phyloP scores from a whole-genome alignment of 2,888 invertebrate genomes.

The Pandemis cinnamomeana region DNA sequence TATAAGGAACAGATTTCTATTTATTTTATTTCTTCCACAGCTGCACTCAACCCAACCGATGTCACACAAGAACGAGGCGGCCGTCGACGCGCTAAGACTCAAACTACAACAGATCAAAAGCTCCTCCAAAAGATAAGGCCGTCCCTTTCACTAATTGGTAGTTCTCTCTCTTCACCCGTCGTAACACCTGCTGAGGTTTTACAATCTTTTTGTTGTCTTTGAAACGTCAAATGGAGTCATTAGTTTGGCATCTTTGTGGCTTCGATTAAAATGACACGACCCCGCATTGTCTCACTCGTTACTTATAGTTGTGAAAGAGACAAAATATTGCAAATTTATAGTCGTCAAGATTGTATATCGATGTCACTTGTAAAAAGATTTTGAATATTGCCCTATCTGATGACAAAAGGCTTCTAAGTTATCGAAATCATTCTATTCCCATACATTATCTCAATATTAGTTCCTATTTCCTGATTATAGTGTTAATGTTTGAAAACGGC shows the following conservation, averaged over 20 bases:
- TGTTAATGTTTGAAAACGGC: constrained; percentile 31
- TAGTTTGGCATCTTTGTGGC: neutral
- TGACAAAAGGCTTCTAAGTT: neutral
- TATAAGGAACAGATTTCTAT: too few relatives aligned
- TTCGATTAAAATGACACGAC: constrained; percentile 4
- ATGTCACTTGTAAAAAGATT: neutral
- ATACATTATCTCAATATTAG: constrained; percentile 24
- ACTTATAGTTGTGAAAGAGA: neutral
- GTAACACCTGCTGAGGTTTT: neutral
- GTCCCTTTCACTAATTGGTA: constrained; percentile 52
- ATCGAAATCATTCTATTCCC: neutral
- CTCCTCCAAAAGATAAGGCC: constrained; percentile 79
- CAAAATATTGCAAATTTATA: neutral
- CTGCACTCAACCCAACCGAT: constrained; percentile 71
- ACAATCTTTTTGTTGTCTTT: neutral
- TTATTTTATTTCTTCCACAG: constrained; percentile 53
- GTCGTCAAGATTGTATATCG: neutral
- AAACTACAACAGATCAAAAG: constrained; percentile 82
- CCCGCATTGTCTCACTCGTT: neutral
- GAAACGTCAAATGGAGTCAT: neutral
- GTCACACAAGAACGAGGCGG: constrained; percentile 77
- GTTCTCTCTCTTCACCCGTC: constrained; percentile 57
- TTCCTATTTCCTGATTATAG: constrained; percentile 39
- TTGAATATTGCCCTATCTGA: neutral
- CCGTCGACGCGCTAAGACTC: constrained; percentile 77